A percentile compares a stretch with the other conserved stretches of the same genome.
Conservation (phyloP, 2,888 invertebrate species). For the Smittia aterrima region DNA sequence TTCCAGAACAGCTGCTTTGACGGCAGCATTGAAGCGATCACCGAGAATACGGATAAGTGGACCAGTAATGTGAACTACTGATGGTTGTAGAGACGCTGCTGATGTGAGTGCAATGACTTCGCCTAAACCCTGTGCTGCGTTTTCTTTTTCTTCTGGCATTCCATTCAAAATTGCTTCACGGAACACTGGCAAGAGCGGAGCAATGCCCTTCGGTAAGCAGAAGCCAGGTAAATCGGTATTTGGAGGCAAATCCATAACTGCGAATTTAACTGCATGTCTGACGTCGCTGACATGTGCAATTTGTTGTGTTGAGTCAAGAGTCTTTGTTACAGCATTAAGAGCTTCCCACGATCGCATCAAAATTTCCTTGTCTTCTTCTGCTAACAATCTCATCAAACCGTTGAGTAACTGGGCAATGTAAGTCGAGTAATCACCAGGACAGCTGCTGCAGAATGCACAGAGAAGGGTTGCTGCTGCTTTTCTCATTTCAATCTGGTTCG, state of each 20-base stretch:
- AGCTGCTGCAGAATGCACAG: slow-evolving; percentile 85
- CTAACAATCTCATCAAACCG: slow-evolving; percentile 81
- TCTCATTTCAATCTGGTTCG: slow-evolving; percentile 63
- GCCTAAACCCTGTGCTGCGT: slow-evolving; percentile 87
- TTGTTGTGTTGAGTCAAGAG: slow-evolving; percentile 79
- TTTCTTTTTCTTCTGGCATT: slow-evolving; percentile 91
- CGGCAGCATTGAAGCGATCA: slow-evolving; percentile 88
- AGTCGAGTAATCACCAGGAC: slow-evolving; percentile 81
- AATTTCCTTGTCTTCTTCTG: slow-evolving; percentile 76
- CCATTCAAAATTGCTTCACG: slow-evolving; percentile 96
- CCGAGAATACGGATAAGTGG: slow-evolving; percentile 97
- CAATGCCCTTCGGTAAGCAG: slow-evolving; percentile 90
- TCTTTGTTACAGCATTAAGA: slow-evolving; percentile 83
- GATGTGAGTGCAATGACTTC: slow-evolving; percentile 66
- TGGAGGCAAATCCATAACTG: slow-evolving; percentile 49
- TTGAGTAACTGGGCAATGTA: slow-evolving; percentile 86
- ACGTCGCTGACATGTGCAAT: slow-evolving; percentile 85
- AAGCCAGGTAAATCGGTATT: slow-evolving; percentile 86
- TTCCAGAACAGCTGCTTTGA: slow-evolving; percentile 94
- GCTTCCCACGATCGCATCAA: slow-evolving; percentile 89
- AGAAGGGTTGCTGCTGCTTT: slow-evolving; percentile 84
- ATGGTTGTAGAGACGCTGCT: slow-evolving; percentile 85
- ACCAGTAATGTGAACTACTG: slow-evolving; percentile 96
- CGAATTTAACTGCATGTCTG: slow-evolving; percentile 72
- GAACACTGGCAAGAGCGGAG: slow-evolving; percentile 91